Evolutionary conservation across 2,113 vertebrate species (phyloP), one percentile per base, ranked within the genome.

Genomic region (Uropsilus gracilis): DNA sequence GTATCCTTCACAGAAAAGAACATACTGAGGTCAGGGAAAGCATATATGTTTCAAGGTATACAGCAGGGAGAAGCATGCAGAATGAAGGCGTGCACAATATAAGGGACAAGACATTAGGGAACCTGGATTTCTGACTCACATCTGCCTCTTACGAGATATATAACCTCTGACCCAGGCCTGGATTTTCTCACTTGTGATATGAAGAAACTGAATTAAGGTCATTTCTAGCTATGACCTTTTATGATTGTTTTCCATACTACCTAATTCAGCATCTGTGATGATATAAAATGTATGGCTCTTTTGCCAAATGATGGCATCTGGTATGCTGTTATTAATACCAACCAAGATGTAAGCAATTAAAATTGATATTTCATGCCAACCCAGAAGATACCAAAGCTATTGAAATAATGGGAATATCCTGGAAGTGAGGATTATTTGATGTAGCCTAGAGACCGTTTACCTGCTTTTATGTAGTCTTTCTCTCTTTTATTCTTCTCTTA

Each of bases 121-220:
- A 30, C 32, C 46, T 71, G 14, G 9, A 32, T 61, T 94, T 46
- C 20, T 93, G 57, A 86, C 69, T 42, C 2, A 50, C 13, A 3
- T 78, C 28, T 53, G 57, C 32, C 22, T 42, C 10, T 78, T 77
- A 53, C 66, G 78, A 50, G 30, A 59, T 5, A 44, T 2, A 17
- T 91, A 77, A 81, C n/a, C 80, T 85, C 88, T 91, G 68, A n/a
- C 16, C 48, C 0, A 57, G 20, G 26, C 32, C 32, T 81, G 68
- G 64, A 16, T 93, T 92, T 90, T 78, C 46, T 86, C 20, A 44
- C 89, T 76, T 80, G 42, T 55, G 34, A 83, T 46, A 30, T 34
- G 73, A 94, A 20, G 66, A 89, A 84, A 83, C 22, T 37, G 78
- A 86, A 32, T 69, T 93, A 76, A 86, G 32, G 20, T 66, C 18